Conservation (phyloP, 2,888 invertebrate genomes). For the Deilephila porcellus region DNA sequence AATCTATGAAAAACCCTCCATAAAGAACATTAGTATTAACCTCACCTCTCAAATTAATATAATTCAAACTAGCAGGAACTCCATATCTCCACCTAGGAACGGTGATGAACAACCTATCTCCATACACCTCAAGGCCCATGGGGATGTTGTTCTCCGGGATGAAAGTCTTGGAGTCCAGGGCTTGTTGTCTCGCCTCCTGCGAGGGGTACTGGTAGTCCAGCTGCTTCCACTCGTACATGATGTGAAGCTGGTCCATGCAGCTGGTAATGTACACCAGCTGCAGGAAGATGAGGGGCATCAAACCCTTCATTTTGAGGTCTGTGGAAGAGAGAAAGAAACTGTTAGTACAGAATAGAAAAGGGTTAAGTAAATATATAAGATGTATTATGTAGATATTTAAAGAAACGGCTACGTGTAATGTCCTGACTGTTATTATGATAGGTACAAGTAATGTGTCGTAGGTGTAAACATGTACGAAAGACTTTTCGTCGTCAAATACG, state of each 20-base stretch:
- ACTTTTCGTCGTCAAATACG: no score
- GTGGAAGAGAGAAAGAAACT: not conserved
- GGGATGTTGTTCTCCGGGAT: constrained; percentile 90
- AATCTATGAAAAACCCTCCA: no score
- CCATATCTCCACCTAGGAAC: constrained; percentile 91
- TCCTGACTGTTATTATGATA: no score
- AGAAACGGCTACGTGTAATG: no score
- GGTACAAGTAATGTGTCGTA: no score
- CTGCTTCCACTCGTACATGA: constrained; percentile 90
- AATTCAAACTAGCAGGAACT: constrained; percentile 90
- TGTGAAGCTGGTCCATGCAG: constrained; percentile 87
- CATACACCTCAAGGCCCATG: constrained; percentile 89
- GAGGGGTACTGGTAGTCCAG: constrained; percentile 88
- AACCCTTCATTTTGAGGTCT: constrained; percentile 60
- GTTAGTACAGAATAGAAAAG: not conserved
- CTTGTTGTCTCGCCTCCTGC: constrained; percentile 83
- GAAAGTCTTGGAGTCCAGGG: constrained; percentile 85
- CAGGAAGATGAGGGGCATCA: constrained; percentile 64
- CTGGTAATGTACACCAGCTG: constrained; percentile 67
- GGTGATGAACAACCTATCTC: constrained; percentile 88
- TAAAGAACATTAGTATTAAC: not conserved
- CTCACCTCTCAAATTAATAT: constrained; percentile 88
- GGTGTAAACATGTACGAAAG: no score
- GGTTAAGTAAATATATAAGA: not conserved
- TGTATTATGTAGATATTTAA: not conserved